Evolutionary conservation across 2,888 invertebrate species (phyloP).

Genomic region (Tetramorium bicarinatum): DNA sequence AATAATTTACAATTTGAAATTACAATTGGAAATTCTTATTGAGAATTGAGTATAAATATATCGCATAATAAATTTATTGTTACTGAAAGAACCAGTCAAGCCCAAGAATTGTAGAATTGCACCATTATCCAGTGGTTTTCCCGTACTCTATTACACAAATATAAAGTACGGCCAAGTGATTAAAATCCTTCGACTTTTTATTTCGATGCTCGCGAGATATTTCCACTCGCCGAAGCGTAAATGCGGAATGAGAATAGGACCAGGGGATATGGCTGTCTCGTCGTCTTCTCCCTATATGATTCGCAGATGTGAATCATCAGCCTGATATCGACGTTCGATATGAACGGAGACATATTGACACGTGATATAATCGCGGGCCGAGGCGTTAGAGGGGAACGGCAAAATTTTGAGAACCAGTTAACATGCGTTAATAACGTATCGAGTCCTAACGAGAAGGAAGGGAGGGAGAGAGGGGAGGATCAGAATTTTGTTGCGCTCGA

Average conservation of each 20-base stretch:
- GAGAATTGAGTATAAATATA: neutral
- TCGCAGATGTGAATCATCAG: conserved; percentile 47
- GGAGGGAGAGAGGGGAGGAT: neutral
- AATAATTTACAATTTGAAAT: neutral
- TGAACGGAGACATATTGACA: conserved; percentile 26
- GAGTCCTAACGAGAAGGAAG: neutral
- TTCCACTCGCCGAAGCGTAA: conserved; percentile 46
- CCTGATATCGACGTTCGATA: conserved; percentile 55
- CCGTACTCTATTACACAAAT: conserved; percentile 10
- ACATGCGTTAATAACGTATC: neutral
- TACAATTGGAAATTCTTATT: neutral
- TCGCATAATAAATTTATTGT: neutral
- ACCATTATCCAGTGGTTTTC: neutral
- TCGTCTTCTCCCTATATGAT: conserved; percentile 12
- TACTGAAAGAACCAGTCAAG: neutral
- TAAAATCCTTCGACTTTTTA: conserved; percentile 54
- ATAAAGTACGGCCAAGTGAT: conserved; percentile 33
- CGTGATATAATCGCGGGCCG: neutral
- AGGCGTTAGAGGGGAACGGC: neutral
- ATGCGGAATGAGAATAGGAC: conserved; percentile 45
- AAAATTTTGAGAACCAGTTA: neutral
- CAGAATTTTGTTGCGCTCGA: conserved; percentile 17
- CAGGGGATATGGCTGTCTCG: neutral
- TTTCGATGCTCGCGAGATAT: conserved; percentile 45
- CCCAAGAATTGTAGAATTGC: neutral